These are phyloP conservation scores for Uloborus plumipes DNA, from an alignment of 2,888 invertebrate genomes.

Conservation along the genomic window DNA sequence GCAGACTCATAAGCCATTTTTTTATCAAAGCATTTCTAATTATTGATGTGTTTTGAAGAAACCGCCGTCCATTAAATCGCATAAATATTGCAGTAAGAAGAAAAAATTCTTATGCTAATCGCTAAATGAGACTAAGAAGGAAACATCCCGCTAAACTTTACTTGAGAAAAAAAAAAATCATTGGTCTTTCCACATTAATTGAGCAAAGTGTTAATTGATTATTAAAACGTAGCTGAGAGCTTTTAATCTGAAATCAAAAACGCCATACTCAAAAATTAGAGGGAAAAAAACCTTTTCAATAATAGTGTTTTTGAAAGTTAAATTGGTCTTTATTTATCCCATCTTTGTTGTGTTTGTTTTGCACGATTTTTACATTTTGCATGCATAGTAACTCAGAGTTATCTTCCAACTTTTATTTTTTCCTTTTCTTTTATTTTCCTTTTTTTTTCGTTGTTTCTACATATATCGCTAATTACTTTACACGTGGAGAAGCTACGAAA, in stretches of 20 bases:
- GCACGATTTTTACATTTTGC: constrained; percentile 7
- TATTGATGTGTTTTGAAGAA: neutral
- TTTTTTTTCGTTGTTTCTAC: neutral
- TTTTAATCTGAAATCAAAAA: constrained; percentile 30
- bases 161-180: too few species aligned
- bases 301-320: constrained; percentile 33
- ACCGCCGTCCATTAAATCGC: neutral
- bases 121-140: neutral
- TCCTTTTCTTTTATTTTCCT: too few species aligned
- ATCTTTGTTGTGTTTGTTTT: neutral
- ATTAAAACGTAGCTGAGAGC: constrained; percentile 38
- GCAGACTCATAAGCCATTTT: too few species aligned
- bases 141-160: too few species aligned
- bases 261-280: neutral
- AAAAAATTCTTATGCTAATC: neutral
- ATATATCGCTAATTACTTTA: constrained; percentile 42
- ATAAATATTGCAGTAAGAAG: neutral
- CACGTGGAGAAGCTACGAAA: constrained; percentile 7
- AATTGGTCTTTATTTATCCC: constrained; percentile 12
- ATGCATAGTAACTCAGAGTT: constrained; percentile 4
- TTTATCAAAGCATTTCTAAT: too few species aligned
- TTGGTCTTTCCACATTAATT: constrained; percentile 16
- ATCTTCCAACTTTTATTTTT: constrained; percentile 19
- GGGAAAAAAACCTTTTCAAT: constrained; percentile 11
- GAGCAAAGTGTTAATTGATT: constrained; percentile 44